Evolutionary conservation across 1,140 invertebrate genomes (phyloP).

Genomic region (Atta texana): DNA sequence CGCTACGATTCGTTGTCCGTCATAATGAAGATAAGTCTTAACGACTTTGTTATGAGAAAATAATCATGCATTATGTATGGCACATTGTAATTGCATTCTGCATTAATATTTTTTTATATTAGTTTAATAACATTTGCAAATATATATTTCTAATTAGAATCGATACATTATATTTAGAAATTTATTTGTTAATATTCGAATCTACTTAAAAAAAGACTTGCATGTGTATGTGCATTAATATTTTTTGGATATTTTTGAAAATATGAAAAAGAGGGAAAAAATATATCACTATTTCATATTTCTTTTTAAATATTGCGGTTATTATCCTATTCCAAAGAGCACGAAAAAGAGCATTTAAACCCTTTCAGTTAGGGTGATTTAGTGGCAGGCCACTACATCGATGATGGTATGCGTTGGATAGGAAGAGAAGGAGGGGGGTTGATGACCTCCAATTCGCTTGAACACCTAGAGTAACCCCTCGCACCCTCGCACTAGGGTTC

Average conservation of each 20-base stretch:
- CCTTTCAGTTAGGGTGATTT: conserved; percentile 76
- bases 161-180: neutral
- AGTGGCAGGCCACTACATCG: conserved; percentile 80
- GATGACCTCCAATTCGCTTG: conserved; percentile 78
- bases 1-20: conserved; percentile 64
- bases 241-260: neutral
- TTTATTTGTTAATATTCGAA: neutral
- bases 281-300: neutral
- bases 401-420: conserved; percentile 84
- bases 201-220: neutral
- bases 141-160: neutral
- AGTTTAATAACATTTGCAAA: neutral
- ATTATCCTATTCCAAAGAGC: conserved; percentile 57
- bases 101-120: conserved; percentile 1
- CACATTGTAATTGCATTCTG: neutral
- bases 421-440: conserved; percentile 66
- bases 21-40: conserved; percentile 56
- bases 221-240: neutral
- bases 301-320: conserved; percentile 38
- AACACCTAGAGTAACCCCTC: conserved; percentile 80
- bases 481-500: conserved; percentile 81
- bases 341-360: conserved; percentile 82
- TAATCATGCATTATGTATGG: neutral
- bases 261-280: neutral
- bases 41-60: conserved; percentile 34